A percentile compares a stretch with the other conserved stretches of the same genome.
These are phyloP conservation scores for Chlorodrepanis virens DNA, from an alignment of 2,113 vertebrate genomes.

Conservation along the genomic window DNA sequence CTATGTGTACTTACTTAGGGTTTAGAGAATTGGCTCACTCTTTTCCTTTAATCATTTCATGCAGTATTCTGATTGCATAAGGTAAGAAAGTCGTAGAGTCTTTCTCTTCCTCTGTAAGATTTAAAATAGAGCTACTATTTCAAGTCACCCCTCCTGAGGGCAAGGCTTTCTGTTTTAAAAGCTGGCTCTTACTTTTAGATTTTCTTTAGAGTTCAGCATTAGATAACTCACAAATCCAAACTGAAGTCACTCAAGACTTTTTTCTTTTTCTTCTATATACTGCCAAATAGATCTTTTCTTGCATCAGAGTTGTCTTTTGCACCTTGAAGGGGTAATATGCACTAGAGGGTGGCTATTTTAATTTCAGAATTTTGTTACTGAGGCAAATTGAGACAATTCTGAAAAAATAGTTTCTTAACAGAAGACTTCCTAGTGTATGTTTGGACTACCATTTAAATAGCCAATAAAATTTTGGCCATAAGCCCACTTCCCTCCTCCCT, in stretches of 20 bases:
- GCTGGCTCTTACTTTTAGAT: neutral
- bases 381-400: neutral
- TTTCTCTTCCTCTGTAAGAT: neutral
- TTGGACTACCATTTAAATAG: neutral
- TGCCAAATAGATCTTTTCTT: neutral
- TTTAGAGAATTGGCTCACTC: neutral
- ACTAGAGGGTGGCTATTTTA: neutral
- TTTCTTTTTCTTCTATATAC: neutral
- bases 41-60: neutral
- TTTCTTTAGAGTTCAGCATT: neutral
- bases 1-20: neutral
- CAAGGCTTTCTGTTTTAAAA: neutral
- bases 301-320: neutral
- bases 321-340: neutral
- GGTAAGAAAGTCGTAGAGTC: neutral
- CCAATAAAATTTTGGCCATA: neutral
- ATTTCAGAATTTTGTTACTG: constrained; percentile 1
- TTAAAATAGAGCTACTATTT: neutral
- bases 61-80: neutral
- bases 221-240: neutral
- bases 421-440: constrained; percentile 14
- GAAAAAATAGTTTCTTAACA: neutral
- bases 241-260: neutral
- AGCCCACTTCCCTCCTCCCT: neutral
- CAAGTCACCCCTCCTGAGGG: neutral